Percentiles rank a stretch among this genome's conserved stretches.
phyloP scores from a whole-genome alignment of 2,113 vertebrate genomes.

The Atractosteus spatula region DNA sequence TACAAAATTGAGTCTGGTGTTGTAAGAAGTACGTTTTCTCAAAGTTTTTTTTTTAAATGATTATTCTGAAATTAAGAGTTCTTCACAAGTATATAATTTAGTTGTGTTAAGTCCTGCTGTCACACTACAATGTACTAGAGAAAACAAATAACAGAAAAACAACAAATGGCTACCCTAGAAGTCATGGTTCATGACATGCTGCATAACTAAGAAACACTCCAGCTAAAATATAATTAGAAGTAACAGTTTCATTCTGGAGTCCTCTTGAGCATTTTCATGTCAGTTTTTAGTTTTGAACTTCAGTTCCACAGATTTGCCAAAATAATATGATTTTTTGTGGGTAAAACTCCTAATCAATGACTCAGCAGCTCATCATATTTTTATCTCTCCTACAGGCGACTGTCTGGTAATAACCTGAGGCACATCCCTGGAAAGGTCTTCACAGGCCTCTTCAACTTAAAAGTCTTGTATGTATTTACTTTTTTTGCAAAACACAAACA shows the following conservation, averaged over 20 bases:
- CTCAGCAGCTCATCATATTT: background rate
- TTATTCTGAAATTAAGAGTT: too few species aligned
- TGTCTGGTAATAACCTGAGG: slow-evolving; percentile 90
- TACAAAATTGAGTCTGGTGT: too few species aligned
- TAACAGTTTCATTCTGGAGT: background rate
- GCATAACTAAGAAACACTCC: slow-evolving; percentile 1
- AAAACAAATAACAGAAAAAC: too few species aligned
- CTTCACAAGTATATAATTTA: too few species aligned
- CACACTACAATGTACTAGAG: too few species aligned
- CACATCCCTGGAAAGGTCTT: slow-evolving; percentile 80
- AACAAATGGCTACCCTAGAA: too few species aligned
- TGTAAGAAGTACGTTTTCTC: too few species aligned
- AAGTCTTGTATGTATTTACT: slow-evolving; percentile 83
- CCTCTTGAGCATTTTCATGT: slow-evolving; percentile 2
- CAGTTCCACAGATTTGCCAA: slow-evolving; percentile 23
- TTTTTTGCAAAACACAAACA: too few species aligned
- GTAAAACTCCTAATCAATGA: slow-evolving; percentile 28
- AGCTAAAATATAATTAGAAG: slow-evolving; percentile 20
- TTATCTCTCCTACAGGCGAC: slow-evolving; percentile 70
- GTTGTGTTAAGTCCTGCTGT: too few species aligned
- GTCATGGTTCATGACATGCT: too few species aligned
- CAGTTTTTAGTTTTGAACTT: slow-evolving; percentile 4
- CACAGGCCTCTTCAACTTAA: slow-evolving; percentile 86
- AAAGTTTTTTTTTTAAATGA: too few species aligned
- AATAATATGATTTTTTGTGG: slow-evolving; percentile 24